Evolutionary conservation across 2,888 invertebrate genomes (phyloP).

Genomic region (Apamea sordens): DNA sequence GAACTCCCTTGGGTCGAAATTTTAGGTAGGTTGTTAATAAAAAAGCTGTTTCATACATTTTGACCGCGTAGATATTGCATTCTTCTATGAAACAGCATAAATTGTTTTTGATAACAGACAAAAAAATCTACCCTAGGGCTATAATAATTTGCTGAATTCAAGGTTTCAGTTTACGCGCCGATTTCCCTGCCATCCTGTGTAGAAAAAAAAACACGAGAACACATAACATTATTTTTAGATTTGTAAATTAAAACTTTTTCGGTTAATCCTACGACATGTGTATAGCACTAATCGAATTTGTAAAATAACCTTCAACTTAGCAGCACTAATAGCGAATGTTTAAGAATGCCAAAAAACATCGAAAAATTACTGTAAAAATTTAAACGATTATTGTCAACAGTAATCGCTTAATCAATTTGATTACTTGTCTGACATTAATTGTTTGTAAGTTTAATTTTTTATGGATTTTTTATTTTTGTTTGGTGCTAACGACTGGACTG

Average conservation of each 20-base stretch:
- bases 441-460: background rate
- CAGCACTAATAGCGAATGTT: conserved; percentile 9
- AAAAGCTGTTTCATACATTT: too few species aligned
- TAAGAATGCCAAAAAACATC: background rate
- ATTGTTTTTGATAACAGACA: too few species aligned
- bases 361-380: conserved; percentile 21
- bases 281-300: conserved; percentile 27
- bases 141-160: too few species aligned
- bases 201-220: background rate
- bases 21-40: too few species aligned
- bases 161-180: too few species aligned
- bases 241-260: background rate
- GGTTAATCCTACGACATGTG: background rate
- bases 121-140: too few species aligned
- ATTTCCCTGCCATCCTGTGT: too few species aligned
- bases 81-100: too few species aligned
- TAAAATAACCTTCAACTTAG: background rate
- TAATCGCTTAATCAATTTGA: conserved; percentile 20
- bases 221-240: background rate
- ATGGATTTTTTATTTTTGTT: background rate
- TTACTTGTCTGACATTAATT: conserved; percentile 34
- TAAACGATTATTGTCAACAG: conserved; percentile 16
- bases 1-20: too few species aligned
- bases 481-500: background rate
- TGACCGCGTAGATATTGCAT: too few species aligned